Conservation (phyloP, 2,797 vertebrate species). For the Danio tinwini region DNA sequence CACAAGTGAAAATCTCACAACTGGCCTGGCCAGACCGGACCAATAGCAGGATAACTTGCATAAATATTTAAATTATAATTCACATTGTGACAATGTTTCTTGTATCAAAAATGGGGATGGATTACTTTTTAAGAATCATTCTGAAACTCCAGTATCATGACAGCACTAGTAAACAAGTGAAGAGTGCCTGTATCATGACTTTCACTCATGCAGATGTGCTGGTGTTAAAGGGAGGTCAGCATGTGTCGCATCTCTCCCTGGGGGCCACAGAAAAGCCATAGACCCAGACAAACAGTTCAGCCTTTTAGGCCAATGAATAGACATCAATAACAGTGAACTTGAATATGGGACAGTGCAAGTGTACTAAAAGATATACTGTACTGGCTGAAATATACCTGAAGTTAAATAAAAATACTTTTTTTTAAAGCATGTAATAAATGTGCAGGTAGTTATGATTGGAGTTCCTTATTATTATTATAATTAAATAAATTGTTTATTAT, state of each 20-base stretch:
- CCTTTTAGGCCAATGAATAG: conserved; percentile 31
- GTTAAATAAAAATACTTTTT: neutral
- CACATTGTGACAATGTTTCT: too few species aligned
- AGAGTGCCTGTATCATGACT: neutral
- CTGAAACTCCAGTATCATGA: too few species aligned
- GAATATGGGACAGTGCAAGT: neutral
- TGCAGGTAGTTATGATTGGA: neutral
- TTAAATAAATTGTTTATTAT: too few species aligned
- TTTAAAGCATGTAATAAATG: neutral
- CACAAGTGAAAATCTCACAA: too few species aligned
- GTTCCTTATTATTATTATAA: neutral
- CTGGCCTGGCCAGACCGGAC: too few species aligned
- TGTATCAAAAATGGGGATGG: too few species aligned
- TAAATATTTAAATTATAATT: too few species aligned
- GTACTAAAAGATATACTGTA: neutral
- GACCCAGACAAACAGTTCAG: conserved; percentile 4
- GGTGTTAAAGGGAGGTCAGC: conserved; percentile 18
- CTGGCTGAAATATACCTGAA: neutral
- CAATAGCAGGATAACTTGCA: too few species aligned
- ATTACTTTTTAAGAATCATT: too few species aligned
- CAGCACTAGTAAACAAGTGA: neutral
- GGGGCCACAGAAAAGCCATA: conserved; percentile 36
- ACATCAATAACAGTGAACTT: conserved; percentile 17
- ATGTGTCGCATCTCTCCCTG: conserved; percentile 15
- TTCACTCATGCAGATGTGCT: neutral